Evolutionary conservation across 2,797 vertebrate species (phyloP).

Genomic region (Lacerta viridis): DNA sequence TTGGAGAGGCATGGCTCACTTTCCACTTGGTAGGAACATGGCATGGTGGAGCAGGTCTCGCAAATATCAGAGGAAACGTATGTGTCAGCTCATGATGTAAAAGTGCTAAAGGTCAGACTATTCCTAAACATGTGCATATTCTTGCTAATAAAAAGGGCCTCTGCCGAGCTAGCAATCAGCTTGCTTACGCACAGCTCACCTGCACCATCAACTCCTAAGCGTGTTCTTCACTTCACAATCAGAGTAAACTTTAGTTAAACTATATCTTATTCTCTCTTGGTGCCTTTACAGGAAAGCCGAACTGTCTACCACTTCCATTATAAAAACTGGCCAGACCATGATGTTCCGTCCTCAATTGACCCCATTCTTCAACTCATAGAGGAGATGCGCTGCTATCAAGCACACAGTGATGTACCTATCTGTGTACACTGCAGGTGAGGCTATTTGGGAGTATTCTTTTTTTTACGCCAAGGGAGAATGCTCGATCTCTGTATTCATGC

Average conservation of each 20-base stretch:
- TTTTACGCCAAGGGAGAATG: background rate
- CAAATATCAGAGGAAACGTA: no score
- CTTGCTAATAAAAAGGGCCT: no score
- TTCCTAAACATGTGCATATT: no score
- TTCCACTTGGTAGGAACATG: no score
- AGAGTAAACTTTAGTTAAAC: rapidly evolving
- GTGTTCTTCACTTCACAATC: no score
- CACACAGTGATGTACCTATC: slow-evolving; percentile 85
- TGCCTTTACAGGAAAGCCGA: slow-evolving; percentile 81
- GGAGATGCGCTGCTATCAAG: slow-evolving; percentile 89
- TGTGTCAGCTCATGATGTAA: no score
- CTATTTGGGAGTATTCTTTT: background rate
- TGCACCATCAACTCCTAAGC: no score
- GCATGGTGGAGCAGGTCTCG: no score
- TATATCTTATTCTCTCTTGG: slow-evolving; percentile 25
- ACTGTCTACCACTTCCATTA: slow-evolving; percentile 94
- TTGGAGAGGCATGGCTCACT: no score
- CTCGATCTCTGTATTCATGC: background rate
- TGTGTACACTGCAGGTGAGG: slow-evolving; percentile 97
- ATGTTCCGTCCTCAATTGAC: slow-evolving; percentile 90
- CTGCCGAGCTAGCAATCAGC: no score
- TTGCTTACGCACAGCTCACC: no score
- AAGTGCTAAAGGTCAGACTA: no score
- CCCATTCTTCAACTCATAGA: slow-evolving; percentile 91
- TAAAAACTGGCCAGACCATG: slow-evolving; percentile 96